A percentile compares a stretch with the other conserved stretches of the same genome.
Evolutionary conservation across 2,113 vertebrate genomes (phyloP).

Genomic region (Ophthalmolycus amberensis): DNA sequence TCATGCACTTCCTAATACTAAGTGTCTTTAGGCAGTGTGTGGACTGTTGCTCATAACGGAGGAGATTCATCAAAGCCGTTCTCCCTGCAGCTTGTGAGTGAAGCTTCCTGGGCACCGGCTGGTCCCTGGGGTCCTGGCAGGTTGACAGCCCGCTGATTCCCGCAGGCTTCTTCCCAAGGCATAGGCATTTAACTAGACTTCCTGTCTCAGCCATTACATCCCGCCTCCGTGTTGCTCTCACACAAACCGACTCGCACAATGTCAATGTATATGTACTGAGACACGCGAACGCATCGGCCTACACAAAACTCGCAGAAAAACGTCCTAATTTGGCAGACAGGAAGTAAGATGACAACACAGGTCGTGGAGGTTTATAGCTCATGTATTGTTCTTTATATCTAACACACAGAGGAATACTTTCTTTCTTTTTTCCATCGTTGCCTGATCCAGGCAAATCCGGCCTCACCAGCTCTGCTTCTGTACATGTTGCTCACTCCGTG

Average conservation of each 20-base stretch:
- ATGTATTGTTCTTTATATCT: slow-evolving; percentile 28
- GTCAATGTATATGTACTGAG: neutral
- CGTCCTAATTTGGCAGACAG: slow-evolving; percentile 11
- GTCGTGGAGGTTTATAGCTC: slow-evolving; percentile 32
- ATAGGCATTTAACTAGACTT: slow-evolving; percentile 52
- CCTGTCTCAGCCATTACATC: slow-evolving; percentile 35
- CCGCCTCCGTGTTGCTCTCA: slow-evolving; percentile 21
- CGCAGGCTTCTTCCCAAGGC: slow-evolving; percentile 52
- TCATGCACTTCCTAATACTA: slow-evolving; percentile 3
- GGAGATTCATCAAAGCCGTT: slow-evolving; percentile 49
- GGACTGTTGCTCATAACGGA: slow-evolving; percentile 47
- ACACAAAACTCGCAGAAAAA: slow-evolving; percentile 16
- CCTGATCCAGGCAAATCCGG: slow-evolving; percentile 54
- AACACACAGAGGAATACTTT: slow-evolving; percentile 25
- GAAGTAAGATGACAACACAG: slow-evolving; percentile 17
- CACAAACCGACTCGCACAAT: slow-evolving; percentile 12
- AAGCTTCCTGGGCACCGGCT: slow-evolving; percentile 56
- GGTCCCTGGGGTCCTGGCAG: slow-evolving; percentile 58
- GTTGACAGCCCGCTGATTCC: slow-evolving; percentile 63
- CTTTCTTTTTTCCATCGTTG: neutral
- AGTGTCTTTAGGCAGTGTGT: slow-evolving; percentile 13
- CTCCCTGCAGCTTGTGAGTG: slow-evolving; percentile 40
- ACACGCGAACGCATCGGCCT: neutral
- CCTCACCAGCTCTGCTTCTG: slow-evolving; percentile 44
- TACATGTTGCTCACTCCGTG: slow-evolving; percentile 44